phyloP scores from a whole-genome alignment of 2,888 invertebrate genomes.

The Ennomos quercinarius region DNA sequence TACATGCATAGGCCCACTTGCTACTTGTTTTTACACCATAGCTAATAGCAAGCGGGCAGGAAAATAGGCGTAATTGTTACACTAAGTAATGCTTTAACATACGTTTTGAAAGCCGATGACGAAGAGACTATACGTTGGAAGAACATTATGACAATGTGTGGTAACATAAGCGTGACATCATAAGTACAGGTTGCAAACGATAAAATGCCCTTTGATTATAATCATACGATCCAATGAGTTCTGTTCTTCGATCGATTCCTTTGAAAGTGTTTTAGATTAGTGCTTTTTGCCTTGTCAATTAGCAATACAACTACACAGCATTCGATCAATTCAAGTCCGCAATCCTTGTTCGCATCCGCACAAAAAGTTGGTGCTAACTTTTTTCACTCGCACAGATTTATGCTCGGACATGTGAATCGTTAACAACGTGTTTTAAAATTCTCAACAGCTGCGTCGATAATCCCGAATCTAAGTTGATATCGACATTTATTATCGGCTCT shows the following conservation, averaged over 20 bases:
- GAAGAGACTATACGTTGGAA: conserved; percentile 52
- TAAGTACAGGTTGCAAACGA: conserved; percentile 18
- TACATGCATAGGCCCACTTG: conserved; percentile 59
- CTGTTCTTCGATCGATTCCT: conserved; percentile 20
- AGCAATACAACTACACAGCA: conserved; percentile 38
- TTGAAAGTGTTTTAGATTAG: conserved; percentile 24
- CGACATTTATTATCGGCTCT: conserved; percentile 76
- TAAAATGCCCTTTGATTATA: conserved; percentile 21
- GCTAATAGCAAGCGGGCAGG: conserved; percentile 56
- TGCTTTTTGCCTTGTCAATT: conserved; percentile 35
- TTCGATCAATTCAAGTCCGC: conserved; percentile 36
- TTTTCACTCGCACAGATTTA: conserved; percentile 42
- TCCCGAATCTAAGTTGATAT: conserved; percentile 75
- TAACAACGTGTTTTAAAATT: conserved; percentile 60
- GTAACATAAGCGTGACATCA: conserved; percentile 46
- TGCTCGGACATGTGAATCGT: conserved; percentile 49
- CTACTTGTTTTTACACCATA: conserved; percentile 63
- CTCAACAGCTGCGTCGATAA: conserved; percentile 67
- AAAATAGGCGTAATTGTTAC: conserved; percentile 65
- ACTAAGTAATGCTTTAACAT: conserved; percentile 56
- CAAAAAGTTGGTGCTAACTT: conserved; percentile 41
- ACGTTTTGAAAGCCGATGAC: conserved; percentile 66
- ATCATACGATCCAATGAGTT: conserved; percentile 20
- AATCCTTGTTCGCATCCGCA: conserved; percentile 33
- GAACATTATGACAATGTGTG: conserved; percentile 55